phyloP scores from a whole-genome alignment of 2,113 vertebrate species.

The Aspidoscelis tigris region DNA sequence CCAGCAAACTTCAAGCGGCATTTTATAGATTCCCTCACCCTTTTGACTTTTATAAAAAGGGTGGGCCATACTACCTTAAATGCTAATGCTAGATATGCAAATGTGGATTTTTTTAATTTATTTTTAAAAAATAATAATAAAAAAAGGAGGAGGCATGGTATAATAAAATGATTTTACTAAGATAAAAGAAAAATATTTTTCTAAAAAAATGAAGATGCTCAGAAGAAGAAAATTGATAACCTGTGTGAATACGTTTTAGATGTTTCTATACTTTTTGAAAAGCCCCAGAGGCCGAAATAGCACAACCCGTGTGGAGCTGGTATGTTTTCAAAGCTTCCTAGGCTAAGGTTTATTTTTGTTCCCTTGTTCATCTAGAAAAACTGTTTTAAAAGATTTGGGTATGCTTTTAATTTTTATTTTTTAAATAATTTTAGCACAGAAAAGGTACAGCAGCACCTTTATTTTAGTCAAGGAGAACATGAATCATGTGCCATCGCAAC shows the following conservation, averaged over 20 bases:
- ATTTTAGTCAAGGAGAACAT: slow-evolving; percentile 71
- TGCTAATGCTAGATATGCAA: slow-evolving; percentile 99
- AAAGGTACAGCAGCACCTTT: slow-evolving; percentile 73
- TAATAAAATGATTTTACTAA: slow-evolving; percentile 91
- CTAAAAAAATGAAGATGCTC: slow-evolving; percentile 91
- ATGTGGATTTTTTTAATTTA: slow-evolving; percentile 90
- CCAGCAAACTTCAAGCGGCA: slow-evolving; percentile 79
- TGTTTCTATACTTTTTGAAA: slow-evolving; percentile 87
- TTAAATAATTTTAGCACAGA: slow-evolving; percentile 61
- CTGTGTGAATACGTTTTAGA: slow-evolving; percentile 88
- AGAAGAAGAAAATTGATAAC: slow-evolving; percentile 85
- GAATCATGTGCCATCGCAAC: accelerated
- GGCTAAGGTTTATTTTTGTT: slow-evolving; percentile 79
- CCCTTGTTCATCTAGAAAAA: slow-evolving; percentile 77
- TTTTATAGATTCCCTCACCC: slow-evolving; percentile 90
- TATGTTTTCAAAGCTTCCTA: slow-evolving; percentile 83
- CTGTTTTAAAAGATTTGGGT: slow-evolving; percentile 62
- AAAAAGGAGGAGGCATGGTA: slow-evolving; percentile 87
- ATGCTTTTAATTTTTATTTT: background rate
- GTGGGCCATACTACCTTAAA: slow-evolving; percentile 99
- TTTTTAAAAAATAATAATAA: slow-evolving; percentile 77
- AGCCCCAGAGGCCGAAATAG: slow-evolving; percentile 82
- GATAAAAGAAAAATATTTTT: slow-evolving; percentile 84
- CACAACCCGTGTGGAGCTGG: slow-evolving; percentile 80
- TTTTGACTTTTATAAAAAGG: slow-evolving; percentile 86